Evolutionary conservation across 2,888 invertebrate species (phyloP), one percentile per base, ranked within the genome.

Genomic region (Sturmia bella): DNA sequence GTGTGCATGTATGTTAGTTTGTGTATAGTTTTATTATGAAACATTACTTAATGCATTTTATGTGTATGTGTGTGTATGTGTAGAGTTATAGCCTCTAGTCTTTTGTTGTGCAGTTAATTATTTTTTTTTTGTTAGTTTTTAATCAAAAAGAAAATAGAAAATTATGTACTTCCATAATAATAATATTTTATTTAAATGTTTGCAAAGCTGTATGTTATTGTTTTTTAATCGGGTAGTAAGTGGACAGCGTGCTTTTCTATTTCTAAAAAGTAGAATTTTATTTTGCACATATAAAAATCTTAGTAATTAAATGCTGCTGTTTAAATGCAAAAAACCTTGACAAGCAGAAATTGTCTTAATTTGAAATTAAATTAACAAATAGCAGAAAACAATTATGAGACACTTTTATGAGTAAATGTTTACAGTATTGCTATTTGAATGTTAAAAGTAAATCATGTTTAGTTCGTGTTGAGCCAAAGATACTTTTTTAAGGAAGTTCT

Each of bases 101-200:
- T 50, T 59, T 50, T 52, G 52, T 66, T 74, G 74, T 57, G 57
- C 37, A 3, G 43, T 24, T 45, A 32, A 32, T 32, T 32, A 32
- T 48, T 73, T 52, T 27, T 54, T 3, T 2, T 41, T 52, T 45
- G 59, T 59, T 52, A 64, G 2, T 66, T 57, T 66, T 57, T 75
- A 66, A 69, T 68, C 37, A 76, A 76, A 69, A 76, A 56, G 43
- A 68, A 59, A 43, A 61, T 52, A 59, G 75, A 52, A 45, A 76
- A 76, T 68, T 27, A 43, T 68, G n/a, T n/a, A n/a, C n/a, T 70
- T 68, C 43, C 15, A 43, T 3, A 64, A 21, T 59, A 59, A 43
- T 1, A 50, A 48, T 32, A 7, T 37, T 73, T 72, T 72, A 27
- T 72, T 61, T 52, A 43, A 61, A 61, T 54, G 52, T 63, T 17